phyloP scores from a whole-genome alignment of 2,113 vertebrate species.

The Thunnus maccoyii region DNA sequence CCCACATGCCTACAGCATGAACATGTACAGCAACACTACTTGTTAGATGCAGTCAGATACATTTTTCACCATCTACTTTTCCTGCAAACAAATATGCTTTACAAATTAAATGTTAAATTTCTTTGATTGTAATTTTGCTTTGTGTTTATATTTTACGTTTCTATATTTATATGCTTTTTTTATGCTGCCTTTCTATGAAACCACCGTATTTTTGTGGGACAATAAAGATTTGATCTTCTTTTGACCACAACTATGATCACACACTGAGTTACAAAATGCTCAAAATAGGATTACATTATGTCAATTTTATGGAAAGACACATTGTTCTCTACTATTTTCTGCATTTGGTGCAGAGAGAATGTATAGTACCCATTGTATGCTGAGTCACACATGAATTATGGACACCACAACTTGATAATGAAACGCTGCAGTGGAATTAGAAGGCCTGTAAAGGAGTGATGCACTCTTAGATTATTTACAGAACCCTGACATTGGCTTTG shows the following conservation, averaged over 20 bases:
- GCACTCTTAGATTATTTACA: slow-evolving; percentile 27
- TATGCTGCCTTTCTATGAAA: not conserved
- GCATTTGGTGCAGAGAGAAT: not conserved
- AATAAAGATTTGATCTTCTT: not conserved
- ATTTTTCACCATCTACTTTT: not conserved
- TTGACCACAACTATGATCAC: too few species aligned
- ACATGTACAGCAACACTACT: too few species aligned
- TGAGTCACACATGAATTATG: slow-evolving; percentile 13
- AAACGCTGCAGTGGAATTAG: not conserved
- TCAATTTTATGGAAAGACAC: too few species aligned
- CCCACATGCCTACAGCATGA: too few species aligned
- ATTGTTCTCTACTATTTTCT: not conserved
- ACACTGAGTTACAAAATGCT: too few species aligned
- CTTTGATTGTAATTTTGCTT: not conserved
- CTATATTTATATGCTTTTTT: not conserved
- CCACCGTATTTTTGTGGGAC: not conserved
- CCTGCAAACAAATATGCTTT: not conserved
- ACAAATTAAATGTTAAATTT: not conserved
- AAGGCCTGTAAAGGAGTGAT: not conserved
- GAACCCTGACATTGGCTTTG: not conserved
- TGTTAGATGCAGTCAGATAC: not conserved
- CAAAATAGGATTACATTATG: too few species aligned
- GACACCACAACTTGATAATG: slow-evolving; percentile 4
- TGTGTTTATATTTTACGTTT: not conserved
- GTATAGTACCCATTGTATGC: not conserved